These are phyloP conservation scores for Vulpes vulpes DNA, from an alignment of 2,113 vertebrate species.

Conservation along the genomic window DNA sequence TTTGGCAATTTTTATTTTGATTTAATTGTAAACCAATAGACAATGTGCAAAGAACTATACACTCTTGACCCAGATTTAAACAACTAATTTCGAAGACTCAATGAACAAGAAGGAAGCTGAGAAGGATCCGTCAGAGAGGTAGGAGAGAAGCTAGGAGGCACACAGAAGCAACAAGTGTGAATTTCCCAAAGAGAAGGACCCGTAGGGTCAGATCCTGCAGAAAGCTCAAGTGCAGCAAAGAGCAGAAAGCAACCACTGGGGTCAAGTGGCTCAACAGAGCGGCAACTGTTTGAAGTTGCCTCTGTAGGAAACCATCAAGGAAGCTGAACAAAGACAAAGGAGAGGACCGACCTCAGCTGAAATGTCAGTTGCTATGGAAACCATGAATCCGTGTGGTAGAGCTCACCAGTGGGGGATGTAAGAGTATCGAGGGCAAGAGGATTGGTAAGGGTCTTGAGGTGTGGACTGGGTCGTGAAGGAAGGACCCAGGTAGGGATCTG, in stretches of 20 bases:
- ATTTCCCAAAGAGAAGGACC: background rate
- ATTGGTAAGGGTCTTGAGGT: background rate
- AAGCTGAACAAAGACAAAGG: background rate
- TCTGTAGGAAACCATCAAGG: background rate
- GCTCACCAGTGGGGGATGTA: background rate
- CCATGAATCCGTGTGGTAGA: background rate
- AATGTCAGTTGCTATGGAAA: background rate
- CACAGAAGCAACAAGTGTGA: background rate
- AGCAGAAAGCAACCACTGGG: background rate
- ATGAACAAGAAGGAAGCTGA: background rate
- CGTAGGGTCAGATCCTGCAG: background rate
- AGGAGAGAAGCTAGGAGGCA: background rate
- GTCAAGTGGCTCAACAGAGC: background rate
- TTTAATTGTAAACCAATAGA: background rate
- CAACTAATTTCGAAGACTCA: background rate
- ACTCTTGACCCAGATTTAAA: background rate
- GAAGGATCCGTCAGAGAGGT: background rate
- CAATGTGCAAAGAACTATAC: background rate
- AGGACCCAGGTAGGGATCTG: too few species aligned
- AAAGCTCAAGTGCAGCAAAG: background rate
- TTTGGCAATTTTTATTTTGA: conserved; percentile 25
- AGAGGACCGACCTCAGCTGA: background rate
- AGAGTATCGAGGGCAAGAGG: background rate
- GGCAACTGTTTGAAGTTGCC: background rate
- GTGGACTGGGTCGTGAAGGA: background rate